A percentile compares a stretch with the other conserved stretches of the same genome.
Evolutionary conservation across 2,888 invertebrate genomes (phyloP).

Genomic region (Apamea epomidion): DNA sequence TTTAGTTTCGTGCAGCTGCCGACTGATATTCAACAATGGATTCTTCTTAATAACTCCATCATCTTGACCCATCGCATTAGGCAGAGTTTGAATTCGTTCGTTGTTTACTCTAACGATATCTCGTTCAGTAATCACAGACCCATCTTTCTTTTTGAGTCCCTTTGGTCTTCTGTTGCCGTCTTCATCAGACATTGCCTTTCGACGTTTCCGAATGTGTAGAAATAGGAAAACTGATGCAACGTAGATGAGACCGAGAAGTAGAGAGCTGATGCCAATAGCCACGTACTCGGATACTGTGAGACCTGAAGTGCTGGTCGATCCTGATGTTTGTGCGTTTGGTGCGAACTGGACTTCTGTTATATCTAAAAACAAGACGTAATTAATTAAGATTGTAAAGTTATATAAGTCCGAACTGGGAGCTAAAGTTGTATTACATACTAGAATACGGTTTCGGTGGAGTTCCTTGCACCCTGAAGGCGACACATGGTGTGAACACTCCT

Average conservation of each 20-base stretch:
- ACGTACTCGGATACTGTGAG: conserved; percentile 94
- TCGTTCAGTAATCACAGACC: conserved; percentile 83
- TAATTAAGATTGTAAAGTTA: not conserved
- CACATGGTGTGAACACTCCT: conserved; percentile 95
- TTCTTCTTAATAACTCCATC: conserved; percentile 95
- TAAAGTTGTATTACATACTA: conserved; percentile 55
- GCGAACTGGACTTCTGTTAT: conserved; percentile 95
- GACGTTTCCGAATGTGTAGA: conserved; percentile 93
- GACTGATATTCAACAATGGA: conserved; percentile 91
- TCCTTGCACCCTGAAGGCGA: conserved; percentile 96
- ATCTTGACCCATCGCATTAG: conserved; percentile 89
- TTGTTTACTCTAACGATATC: conserved; percentile 87
- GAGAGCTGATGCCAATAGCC: conserved; percentile 95
- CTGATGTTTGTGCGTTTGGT: conserved; percentile 91
- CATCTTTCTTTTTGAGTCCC: conserved; percentile 84
- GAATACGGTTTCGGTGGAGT: conserved; percentile 92
- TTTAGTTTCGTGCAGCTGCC: conserved; percentile 91
- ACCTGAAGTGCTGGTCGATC: conserved; percentile 90
- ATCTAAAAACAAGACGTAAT: conserved; percentile 87
- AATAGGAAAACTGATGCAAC: conserved; percentile 96
- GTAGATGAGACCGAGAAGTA: conserved; percentile 96
- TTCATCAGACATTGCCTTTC: conserved; percentile 87
- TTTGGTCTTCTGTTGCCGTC: conserved; percentile 81
- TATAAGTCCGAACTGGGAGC: not conserved
- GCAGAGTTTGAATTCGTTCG: conserved; percentile 81